Evolutionary conservation across 2,113 vertebrate genomes (phyloP).

Genomic region (Rafetus swinhoei): DNA sequence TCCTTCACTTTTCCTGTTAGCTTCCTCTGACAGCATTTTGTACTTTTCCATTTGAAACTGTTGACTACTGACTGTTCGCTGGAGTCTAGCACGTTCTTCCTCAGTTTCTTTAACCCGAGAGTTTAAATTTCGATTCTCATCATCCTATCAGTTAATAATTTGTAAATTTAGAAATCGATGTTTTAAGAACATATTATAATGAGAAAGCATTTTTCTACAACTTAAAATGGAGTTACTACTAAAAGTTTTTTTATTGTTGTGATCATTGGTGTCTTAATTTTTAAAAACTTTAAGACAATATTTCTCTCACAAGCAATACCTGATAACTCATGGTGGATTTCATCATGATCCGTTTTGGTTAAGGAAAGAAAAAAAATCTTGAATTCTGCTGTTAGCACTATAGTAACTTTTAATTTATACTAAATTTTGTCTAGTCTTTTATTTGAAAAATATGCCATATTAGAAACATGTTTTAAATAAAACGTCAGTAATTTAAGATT

Average conservation of each 20-base stretch:
- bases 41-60: conserved; percentile 90
- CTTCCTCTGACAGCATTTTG: conserved; percentile 85
- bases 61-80: conserved; percentile 81
- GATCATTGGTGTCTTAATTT: not conserved
- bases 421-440: not conserved
- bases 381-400: not conserved
- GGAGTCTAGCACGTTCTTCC: conserved; percentile 84
- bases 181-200: not conserved
- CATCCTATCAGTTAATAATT: conserved; percentile 81
- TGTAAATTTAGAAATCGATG: not conserved
- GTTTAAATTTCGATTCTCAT: conserved; percentile 85
- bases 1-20: conserved; percentile 80
- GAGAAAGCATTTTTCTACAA: not conserved
- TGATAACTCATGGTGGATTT: not conserved
- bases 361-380: not conserved
- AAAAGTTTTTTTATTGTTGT: not conserved
- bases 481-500: not conserved
- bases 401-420: not conserved
- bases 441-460: not conserved
- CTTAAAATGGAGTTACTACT: rapidly evolving
- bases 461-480: not conserved
- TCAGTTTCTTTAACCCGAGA: conserved; percentile 84
- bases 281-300: not conserved
- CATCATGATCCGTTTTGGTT: not conserved
- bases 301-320: not conserved